Evolutionary conservation across 2,888 invertebrate genomes (phyloP).

Genomic region (Tenthredo distinguenda): DNA sequence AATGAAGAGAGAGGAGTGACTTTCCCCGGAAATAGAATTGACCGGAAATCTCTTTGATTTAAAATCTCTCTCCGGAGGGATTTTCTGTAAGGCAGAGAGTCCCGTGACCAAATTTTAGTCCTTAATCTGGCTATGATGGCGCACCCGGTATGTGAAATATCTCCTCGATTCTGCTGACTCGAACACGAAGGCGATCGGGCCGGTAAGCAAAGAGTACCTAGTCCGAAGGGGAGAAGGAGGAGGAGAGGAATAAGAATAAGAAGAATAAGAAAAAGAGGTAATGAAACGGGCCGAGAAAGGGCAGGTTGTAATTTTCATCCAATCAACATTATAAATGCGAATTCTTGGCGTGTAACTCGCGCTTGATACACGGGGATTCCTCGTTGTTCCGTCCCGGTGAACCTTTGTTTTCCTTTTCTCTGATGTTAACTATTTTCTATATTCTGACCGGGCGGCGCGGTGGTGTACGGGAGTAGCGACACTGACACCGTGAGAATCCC

Average conservation of each 20-base stretch:
- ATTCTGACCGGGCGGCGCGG: background rate
- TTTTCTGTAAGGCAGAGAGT: background rate
- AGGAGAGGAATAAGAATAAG: background rate
- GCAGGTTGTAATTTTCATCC: slow-evolving; percentile 16
- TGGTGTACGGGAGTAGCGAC: slow-evolving; percentile 47
- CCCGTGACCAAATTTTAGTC: background rate
- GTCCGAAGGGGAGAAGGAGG: background rate
- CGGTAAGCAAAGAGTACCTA: background rate
- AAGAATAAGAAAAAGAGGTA: background rate
- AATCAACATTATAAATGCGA: background rate
- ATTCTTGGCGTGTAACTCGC: slow-evolving; percentile 10
- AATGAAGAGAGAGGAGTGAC: background rate
- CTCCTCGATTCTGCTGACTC: background rate
- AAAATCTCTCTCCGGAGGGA: background rate
- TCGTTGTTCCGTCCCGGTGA: slow-evolving; percentile 10
- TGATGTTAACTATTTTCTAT: slow-evolving; percentile 26
- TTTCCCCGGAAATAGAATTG: background rate
- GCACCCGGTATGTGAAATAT: background rate
- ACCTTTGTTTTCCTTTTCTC: background rate
- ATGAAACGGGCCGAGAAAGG: slow-evolving; percentile 2
- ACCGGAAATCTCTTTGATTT: background rate
- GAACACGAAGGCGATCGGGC: background rate
- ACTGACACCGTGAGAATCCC: slow-evolving; percentile 56
- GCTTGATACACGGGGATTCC: slow-evolving; percentile 15
- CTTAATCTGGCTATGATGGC: background rate